Evolutionary conservation across 2,113 vertebrate species (phyloP), one percentile per base, ranked within the genome.

Genomic region (Zeus faber): DNA sequence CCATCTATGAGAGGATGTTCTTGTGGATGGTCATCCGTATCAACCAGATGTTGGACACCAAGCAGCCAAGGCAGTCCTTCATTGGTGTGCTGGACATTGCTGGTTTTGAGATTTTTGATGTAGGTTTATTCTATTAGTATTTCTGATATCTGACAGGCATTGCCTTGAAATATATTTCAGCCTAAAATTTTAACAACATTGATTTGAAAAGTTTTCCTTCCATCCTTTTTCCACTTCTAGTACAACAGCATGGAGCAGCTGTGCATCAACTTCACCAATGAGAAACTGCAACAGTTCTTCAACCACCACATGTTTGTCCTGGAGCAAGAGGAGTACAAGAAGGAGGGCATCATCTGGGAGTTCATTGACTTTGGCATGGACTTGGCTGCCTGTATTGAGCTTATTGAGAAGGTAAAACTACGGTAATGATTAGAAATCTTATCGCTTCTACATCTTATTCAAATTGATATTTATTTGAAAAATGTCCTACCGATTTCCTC

Each of bases 321-420:
- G 83, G 90, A 91, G 55, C 90, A 91, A 48, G 90, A 91, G 29
- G 89, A 91, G 51, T 89, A 91, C 83, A 91, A 90, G 71, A 89
- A 91, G 52, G 89, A 91, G 14, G 88, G 90, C 8, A 56, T 56
- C 17, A 21, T 44, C 18, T 94, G 92, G 92, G 88, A 83, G 1
- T 94, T 94, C 71, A 94, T 92, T 80, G 92, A 94, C 54, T 94
- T 94, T 29, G 93, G 93, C 2, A 94, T 94, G 92, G 92, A 94
- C 68, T 57, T 92, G 85, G 91, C 91, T 79, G 91, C 92, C 45
- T 94, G 91, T 82, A 93, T 93, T 79, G 92, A 93, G 77, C 92
- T 92, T 3, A 93, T 93, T 69, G 91, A 94, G 75, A 94, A 94
- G 91, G 92, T 94, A 56, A 9, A 44, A 22, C 82, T 6, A 5